phyloP scores from a whole-genome alignment of 1,140 invertebrate genomes.

The Teleopsis dalmanni region DNA sequence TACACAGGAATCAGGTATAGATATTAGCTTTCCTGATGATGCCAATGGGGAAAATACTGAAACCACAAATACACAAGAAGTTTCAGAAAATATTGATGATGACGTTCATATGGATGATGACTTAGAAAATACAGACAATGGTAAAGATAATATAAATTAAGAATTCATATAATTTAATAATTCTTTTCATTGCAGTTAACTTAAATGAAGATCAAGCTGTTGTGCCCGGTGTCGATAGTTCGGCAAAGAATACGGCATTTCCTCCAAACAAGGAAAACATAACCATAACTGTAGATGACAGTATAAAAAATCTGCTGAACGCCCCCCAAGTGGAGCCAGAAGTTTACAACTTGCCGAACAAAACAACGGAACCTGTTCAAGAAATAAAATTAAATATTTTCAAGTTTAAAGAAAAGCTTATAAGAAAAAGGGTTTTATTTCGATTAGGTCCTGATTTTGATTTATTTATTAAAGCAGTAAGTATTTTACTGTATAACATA shows the following conservation, averaged over 20 bases:
- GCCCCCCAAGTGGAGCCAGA: too few species aligned
- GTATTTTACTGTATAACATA: too few species aligned
- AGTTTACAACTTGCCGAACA: conserved; percentile 6
- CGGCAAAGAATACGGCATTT: too few species aligned
- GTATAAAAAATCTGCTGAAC: conserved; percentile 2
- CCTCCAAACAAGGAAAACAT: conserved; percentile 4
- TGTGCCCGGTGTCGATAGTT: too few species aligned
- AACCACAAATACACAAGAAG: not conserved
- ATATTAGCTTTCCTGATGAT: too few species aligned
- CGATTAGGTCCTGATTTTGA: conserved; percentile 12
- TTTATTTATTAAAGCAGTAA: conserved; percentile 12
- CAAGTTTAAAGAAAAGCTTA: conserved; percentile 14
- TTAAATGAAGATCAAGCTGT: too few species aligned
- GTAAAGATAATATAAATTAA: too few species aligned
- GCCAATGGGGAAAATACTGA: not conserved
- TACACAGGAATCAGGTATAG: too few species aligned
- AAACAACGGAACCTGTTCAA: not conserved
- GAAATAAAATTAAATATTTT: conserved; percentile 11
- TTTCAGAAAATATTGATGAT: not conserved
- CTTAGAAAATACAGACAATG: too few species aligned
- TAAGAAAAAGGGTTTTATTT: conserved; percentile 9
- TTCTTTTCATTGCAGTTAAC: too few species aligned
- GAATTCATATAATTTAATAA: too few species aligned
- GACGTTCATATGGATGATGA: conserved; percentile 2
- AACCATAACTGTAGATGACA: conserved; percentile 5